Base-by-base conservation (phyloP, 92 coral and sea anemone species). In the Plumapathes pennacea region DNA sequence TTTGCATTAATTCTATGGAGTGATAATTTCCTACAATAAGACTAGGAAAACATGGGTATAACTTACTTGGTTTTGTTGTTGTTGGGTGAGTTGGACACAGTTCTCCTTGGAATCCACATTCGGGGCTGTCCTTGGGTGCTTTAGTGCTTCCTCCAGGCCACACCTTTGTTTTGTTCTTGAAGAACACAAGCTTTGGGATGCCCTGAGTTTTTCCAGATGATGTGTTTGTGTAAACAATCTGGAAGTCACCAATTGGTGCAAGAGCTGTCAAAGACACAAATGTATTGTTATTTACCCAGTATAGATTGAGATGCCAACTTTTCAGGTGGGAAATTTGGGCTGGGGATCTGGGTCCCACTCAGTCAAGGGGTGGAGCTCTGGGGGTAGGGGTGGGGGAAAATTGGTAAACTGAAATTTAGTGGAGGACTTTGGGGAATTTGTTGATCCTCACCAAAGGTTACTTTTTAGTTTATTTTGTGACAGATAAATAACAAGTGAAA, bases 51-150 rank as follows among this genome's bases (percentile, higher is more conserved):
- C 14, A 46, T 19, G 8, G 24, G 8, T 46, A 10, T 17, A 12
- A 7, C 7, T 17, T 7, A 12, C 52, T 15, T 8, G 42, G 34
- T 12, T 42, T 6, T 22, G 19, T 39, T 32, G 50, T 39, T 2
- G 65, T 26, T 6, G 10, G 32, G n/a, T n/a, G n/a, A n/a, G n/a
- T n/a, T 53, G 77, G 72, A 46, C 96, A 83, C 26, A 82, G 56
- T 55, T 87, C 95, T 9, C 67, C 69, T 8, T 69, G 19, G 61
- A 87, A 91, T 39, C 97, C 97, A 66, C 97, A 91, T 0, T 2
- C 3, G 4, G 97, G 97, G 1, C 72, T 61, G 85, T 91, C 97
- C 23, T 14, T 72, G 1, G 97, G 97, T 2, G 88, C 65, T 5
- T 20, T 20, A 3, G 31, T 59, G 14, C 75, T 29, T 3, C 89